phyloP scores from a whole-genome alignment of 2,113 vertebrate species.

The Zeus faber region DNA sequence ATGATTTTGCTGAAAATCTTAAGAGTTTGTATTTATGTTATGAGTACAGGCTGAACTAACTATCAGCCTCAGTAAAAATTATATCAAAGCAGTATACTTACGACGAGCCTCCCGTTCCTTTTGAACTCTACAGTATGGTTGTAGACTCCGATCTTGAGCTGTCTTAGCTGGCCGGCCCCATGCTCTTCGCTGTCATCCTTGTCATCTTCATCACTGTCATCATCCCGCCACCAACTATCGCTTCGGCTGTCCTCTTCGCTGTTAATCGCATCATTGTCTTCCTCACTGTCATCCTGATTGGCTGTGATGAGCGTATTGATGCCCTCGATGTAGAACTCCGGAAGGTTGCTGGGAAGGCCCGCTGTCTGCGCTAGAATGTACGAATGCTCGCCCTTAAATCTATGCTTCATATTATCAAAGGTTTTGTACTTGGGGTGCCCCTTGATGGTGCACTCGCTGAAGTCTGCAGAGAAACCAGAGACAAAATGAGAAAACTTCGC shows the following conservation, averaged over 20 bases:
- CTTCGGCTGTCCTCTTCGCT: constrained; percentile 33
- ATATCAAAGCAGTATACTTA: constrained; percentile 71
- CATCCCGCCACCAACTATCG: neutral
- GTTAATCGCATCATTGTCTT: constrained; percentile 19
- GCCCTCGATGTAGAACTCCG: constrained; percentile 72
- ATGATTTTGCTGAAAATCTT: too few species aligned
- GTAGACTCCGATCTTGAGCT: constrained; percentile 75
- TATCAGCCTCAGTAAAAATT: neutral
- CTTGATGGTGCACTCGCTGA: constrained; percentile 69
- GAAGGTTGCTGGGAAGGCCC: constrained; percentile 64
- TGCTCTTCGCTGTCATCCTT: constrained; percentile 22
- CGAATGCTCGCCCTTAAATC: constrained; percentile 72
- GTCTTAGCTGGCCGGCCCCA: constrained; percentile 52
- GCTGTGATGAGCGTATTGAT: constrained; percentile 48
- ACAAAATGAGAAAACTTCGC: constrained; percentile 6
- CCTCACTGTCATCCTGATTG: constrained; percentile 13
- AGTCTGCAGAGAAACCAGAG: constrained; percentile 59
- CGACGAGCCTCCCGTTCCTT: constrained; percentile 63
- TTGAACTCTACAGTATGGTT: constrained; percentile 75
- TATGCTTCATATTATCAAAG: constrained; percentile 75
- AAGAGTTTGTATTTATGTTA: too few species aligned
- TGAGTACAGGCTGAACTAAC: neutral
- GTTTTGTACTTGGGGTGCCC: constrained; percentile 75
- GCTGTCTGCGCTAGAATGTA: constrained; percentile 75
- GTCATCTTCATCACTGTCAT: neutral